Evolutionary conservation across 2,888 invertebrate species (phyloP).

Genomic region (Lepidochrysops patricia): DNA sequence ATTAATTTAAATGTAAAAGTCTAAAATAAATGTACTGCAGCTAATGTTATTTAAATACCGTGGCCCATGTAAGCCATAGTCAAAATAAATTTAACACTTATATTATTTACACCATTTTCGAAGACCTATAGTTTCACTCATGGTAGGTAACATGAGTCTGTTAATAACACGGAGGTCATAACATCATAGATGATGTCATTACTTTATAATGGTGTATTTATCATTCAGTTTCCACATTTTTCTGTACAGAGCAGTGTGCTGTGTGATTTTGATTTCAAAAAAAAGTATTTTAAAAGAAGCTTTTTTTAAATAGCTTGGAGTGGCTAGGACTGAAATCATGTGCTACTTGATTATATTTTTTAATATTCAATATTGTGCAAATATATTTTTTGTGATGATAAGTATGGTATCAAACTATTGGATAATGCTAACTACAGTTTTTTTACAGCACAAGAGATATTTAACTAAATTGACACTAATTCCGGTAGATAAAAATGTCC

Average conservation of each 20-base stretch:
- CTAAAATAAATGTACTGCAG: no score
- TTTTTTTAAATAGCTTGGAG: no score
- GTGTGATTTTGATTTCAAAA: not conserved
- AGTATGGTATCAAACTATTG: no score
- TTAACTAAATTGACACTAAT: not conserved
- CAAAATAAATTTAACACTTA: not conserved
- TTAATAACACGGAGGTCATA: slow-evolving; percentile 5
- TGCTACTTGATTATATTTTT: no score
- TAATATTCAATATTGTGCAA: no score
- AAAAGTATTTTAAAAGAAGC: not conserved
- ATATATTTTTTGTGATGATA: no score
- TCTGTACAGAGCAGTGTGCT: not conserved
- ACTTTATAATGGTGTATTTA: slow-evolving; percentile 32
- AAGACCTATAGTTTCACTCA: not conserved
- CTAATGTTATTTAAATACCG: not conserved
- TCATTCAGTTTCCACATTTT: slow-evolving; percentile 33
- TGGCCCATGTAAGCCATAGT: not conserved
- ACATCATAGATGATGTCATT: slow-evolving; percentile 48
- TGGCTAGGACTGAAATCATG: no score
- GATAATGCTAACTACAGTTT: no score
- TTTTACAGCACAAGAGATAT: slow-evolving; percentile 13
- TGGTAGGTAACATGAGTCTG: no score
- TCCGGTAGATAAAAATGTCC: slow-evolving; percentile 40
- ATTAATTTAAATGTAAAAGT: no score
- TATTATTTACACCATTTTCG: not conserved